Percentiles rank a stretch among this genome's conserved stretches.
These are phyloP conservation scores for Acanthopleura granulata DNA, from an alignment of 2,888 invertebrate genomes.

Conservation along the genomic window DNA sequence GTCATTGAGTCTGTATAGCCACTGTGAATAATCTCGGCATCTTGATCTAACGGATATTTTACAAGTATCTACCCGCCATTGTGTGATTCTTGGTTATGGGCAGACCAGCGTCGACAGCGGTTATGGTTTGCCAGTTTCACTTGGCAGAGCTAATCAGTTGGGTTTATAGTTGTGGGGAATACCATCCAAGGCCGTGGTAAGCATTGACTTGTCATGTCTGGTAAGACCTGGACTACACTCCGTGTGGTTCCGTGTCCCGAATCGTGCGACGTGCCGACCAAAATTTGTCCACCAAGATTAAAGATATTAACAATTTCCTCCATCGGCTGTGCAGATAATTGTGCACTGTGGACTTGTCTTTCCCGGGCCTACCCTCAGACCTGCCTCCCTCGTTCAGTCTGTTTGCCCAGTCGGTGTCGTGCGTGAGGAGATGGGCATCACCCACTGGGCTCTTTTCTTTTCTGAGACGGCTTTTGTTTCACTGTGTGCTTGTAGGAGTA, in stretches of 20 bases:
- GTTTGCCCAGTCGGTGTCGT: slow-evolving; percentile 2
- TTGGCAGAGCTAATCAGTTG: no score
- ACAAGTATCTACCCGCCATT: no score
- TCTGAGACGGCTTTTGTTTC: slow-evolving; percentile 6
- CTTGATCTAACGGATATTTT: no score
- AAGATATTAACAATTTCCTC: slow-evolving; percentile 18
- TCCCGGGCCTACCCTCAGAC: not conserved
- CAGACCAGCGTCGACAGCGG: no score
- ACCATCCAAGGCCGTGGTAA: not conserved
- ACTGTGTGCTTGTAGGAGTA: slow-evolving; percentile 4
- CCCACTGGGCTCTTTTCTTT: not conserved
- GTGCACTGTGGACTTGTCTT: not conserved
- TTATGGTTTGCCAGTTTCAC: no score
- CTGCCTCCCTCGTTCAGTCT: slow-evolving; percentile 2
- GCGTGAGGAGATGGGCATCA: not conserved
- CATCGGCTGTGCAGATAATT: not conserved
- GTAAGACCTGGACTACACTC: not conserved
- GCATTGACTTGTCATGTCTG: not conserved
- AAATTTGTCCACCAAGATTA: slow-evolving; percentile 15
- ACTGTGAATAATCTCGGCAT: no score
- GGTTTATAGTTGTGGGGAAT: not conserved
- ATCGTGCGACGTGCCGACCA: slow-evolving; percentile 7
- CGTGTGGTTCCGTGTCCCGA: slow-evolving; percentile 5
- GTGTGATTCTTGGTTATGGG: no score
- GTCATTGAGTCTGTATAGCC: no score